phyloP scores from a whole-genome alignment of 37 sponge, comb jelly and placozoan genomes.

The Haliclona indistincta region DNA sequence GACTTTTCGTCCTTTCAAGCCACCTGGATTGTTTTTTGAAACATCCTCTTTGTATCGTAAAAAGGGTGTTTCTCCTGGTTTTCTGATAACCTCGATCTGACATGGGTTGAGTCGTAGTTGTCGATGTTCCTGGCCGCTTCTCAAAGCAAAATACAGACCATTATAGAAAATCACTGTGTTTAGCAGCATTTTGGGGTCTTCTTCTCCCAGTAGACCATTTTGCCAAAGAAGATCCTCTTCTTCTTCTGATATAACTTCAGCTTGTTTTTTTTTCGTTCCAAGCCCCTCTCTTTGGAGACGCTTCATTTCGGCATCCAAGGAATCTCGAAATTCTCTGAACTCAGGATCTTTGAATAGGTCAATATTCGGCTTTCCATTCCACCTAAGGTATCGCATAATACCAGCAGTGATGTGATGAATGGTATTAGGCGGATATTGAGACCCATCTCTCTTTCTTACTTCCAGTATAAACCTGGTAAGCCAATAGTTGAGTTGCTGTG shows the following conservation, averaged over 20 bases:
- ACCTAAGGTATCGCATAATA: neutral
- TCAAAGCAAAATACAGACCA: too few species aligned
- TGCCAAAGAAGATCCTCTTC: conserved; percentile 37
- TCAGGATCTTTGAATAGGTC: conserved; percentile 28
- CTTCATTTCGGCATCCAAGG: conserved; percentile 56
- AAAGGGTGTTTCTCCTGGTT: conserved; percentile 20
- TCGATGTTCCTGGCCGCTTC: conserved; percentile 49
- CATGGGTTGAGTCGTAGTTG: conserved; percentile 25
- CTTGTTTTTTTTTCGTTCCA: conserved; percentile 14
- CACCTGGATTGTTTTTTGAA: too few species aligned
- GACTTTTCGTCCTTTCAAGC: conserved; percentile 33
- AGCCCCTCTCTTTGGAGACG: conserved; percentile 19
- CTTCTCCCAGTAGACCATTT: conserved; percentile 22
- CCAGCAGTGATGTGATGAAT: neutral
- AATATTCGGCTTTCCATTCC: neutral
- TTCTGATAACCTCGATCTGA: conserved; percentile 30
- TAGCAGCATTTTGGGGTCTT: conserved; percentile 14
- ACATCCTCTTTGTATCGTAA: conserved; percentile 22
- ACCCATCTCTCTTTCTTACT: neutral
- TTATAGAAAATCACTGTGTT: conserved; percentile 35
- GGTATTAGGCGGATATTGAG: neutral
- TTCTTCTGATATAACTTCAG: conserved; percentile 19
- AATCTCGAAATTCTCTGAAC: conserved; percentile 15
- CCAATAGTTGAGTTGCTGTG: neutral
- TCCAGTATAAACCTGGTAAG: conserved; percentile 6